Evolutionary conservation across 2,113 vertebrate species (phyloP).

Genomic region (Malurus elegans): DNA sequence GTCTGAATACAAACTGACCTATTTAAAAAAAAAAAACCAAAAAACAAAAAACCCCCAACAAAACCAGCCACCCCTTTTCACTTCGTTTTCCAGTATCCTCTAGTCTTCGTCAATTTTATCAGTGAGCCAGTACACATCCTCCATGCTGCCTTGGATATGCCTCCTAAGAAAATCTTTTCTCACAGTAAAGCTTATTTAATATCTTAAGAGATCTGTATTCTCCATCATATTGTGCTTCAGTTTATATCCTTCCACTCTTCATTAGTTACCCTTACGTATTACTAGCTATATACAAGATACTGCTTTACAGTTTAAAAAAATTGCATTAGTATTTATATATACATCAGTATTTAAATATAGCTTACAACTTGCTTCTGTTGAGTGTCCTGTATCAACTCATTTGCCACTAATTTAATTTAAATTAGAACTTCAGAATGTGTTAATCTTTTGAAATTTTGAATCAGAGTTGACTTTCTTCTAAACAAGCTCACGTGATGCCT

Average conservation of each 20-base stretch:
- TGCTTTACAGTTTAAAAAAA: neutral
- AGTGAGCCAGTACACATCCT: neutral
- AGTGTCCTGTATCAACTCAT: neutral
- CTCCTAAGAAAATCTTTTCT: neutral
- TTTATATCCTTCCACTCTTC: neutral
- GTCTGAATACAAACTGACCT: neutral
- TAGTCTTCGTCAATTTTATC: neutral
- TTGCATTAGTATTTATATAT: neutral
- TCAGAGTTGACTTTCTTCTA: neutral
- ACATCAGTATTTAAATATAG: neutral
- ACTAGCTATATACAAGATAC: neutral
- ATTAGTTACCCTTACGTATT: neutral
- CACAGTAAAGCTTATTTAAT: neutral
- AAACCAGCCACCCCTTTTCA: neutral
- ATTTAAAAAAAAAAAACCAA: neutral
- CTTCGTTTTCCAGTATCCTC: neutral
- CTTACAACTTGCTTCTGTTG: neutral
- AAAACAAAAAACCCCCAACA: neutral
- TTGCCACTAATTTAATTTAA: neutral
- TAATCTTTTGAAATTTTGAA: neutral
- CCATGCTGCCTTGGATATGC: neutral
- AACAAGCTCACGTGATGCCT: rapidly evolving
- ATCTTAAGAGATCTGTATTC: neutral
- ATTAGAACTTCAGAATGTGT: neutral
- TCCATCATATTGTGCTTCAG: neutral